Percentiles rank a stretch among this genome's conserved stretches.
phyloP scores from a whole-genome alignment of 2,113 vertebrate genomes.

The Herpailurus yagouaroundi region DNA sequence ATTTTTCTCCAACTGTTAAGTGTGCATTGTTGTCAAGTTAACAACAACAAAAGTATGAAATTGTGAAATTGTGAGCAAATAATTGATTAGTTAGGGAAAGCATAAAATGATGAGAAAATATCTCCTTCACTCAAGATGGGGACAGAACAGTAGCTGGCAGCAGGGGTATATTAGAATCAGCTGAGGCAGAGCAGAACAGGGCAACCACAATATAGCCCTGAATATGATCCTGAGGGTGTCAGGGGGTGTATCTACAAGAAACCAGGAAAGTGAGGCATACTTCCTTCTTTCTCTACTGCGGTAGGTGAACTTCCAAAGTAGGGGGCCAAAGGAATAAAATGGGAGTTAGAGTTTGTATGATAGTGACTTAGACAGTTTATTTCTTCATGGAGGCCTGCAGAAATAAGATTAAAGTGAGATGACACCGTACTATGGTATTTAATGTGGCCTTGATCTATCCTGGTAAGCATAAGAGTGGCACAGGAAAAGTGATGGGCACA shows the following conservation, averaged over 20 bases:
- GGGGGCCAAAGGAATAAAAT: not conserved
- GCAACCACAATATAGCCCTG: not conserved
- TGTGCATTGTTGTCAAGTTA: not conserved
- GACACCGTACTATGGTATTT: not conserved
- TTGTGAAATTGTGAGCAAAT: not conserved
- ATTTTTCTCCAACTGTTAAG: not conserved
- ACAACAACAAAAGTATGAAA: not conserved
- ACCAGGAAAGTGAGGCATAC: not conserved
- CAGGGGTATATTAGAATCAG: not conserved
- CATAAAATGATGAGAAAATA: not conserved
- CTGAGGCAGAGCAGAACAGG: not conserved
- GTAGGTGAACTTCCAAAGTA: not conserved
- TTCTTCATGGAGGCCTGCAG: not conserved
- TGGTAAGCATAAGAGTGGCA: not conserved
- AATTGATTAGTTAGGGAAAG: not conserved
- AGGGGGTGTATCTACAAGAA: not conserved
- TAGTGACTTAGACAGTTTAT: not conserved
- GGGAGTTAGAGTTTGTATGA: not conserved
- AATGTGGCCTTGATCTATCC: not conserved
- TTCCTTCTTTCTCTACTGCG: not conserved
- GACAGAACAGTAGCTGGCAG: not conserved
- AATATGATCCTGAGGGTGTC: not conserved
- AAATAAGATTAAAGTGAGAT: slow-evolving; percentile 35
- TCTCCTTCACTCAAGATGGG: not conserved
- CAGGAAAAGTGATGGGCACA: not conserved